A percentile compares a stretch with the other conserved stretches of the same genome.
Evolutionary conservation across 2,888 invertebrate genomes (phyloP).

Genomic region (Coelopa pilipes): DNA sequence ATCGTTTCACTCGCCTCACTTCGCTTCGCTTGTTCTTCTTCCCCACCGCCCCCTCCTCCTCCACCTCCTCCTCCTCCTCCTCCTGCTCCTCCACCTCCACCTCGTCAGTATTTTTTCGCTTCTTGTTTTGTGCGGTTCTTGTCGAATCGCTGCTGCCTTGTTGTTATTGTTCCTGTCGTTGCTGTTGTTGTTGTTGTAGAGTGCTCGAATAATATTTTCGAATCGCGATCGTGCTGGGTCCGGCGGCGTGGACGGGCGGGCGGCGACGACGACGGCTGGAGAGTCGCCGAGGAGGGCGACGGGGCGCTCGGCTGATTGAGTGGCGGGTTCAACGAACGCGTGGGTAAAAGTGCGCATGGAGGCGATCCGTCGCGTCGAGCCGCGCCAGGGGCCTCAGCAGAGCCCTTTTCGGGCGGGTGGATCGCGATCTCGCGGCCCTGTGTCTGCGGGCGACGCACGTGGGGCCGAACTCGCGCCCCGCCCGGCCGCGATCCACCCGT

Average conservation of each 20-base stretch:
- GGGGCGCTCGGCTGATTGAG: slow-evolving; percentile 6
- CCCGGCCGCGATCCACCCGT: too few relatives aligned
- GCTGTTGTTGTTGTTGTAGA: neutral
- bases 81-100: neutral
- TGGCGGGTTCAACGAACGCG: slow-evolving; percentile 38
- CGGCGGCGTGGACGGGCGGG: too few relatives aligned
- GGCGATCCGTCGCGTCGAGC: slow-evolving; percentile 3
- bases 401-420: too few relatives aligned
- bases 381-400: too few relatives aligned
- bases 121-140: neutral
- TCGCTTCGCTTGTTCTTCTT: neutral
- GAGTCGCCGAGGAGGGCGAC: neutral
- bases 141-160: too few relatives aligned
- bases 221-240: too few relatives aligned
- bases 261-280: neutral
- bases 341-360: slow-evolving; percentile 32
- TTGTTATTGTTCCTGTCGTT: neutral
- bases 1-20: neutral
- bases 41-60: neutral
- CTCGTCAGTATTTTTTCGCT: neutral
- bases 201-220: too few relatives aligned
- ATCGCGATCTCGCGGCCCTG: too few relatives aligned
- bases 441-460: too few relatives aligned
- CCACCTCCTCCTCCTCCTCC: neutral
- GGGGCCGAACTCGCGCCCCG: too few relatives aligned